Conservation (phyloP, 2,113 vertebrate genomes). For the Ceuthmochares aereus region DNA sequence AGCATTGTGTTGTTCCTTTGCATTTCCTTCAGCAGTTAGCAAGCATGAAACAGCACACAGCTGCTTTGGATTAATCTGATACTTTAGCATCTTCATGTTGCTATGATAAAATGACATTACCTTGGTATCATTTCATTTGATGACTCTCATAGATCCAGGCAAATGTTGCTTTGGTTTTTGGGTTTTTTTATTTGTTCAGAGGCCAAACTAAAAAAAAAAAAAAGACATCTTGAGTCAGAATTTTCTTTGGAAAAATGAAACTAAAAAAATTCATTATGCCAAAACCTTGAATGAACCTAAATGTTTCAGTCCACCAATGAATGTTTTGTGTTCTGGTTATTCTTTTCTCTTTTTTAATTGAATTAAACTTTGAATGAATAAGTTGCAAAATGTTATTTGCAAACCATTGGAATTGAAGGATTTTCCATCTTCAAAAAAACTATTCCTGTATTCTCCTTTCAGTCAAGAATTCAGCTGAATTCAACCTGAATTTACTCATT, state of each 20-base stretch:
- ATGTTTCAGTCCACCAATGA: background rate
- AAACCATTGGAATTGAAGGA: background rate
- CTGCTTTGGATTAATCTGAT: background rate
- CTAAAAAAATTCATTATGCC: background rate
- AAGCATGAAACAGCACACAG: background rate
- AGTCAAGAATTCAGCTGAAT: background rate
- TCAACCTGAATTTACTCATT: background rate
- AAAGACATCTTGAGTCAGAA: background rate
- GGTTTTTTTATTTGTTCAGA: background rate
- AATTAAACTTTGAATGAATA: background rate
- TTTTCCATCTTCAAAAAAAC: background rate
- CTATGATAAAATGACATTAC: background rate
- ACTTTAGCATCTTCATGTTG: background rate
- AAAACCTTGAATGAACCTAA: conserved; percentile 4
- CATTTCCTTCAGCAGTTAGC: background rate
- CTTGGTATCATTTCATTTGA: background rate
- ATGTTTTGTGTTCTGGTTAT: background rate
- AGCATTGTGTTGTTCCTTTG: background rate
- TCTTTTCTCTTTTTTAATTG: background rate
- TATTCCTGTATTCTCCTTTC: background rate
- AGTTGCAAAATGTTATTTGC: background rate
- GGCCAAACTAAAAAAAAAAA: background rate
- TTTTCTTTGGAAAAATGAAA: conserved; percentile 34
- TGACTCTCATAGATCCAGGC: background rate
- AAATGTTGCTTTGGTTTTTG: background rate